phyloP scores from a whole-genome alignment of 2,113 vertebrate genomes.

The Catharus bicknelli region DNA sequence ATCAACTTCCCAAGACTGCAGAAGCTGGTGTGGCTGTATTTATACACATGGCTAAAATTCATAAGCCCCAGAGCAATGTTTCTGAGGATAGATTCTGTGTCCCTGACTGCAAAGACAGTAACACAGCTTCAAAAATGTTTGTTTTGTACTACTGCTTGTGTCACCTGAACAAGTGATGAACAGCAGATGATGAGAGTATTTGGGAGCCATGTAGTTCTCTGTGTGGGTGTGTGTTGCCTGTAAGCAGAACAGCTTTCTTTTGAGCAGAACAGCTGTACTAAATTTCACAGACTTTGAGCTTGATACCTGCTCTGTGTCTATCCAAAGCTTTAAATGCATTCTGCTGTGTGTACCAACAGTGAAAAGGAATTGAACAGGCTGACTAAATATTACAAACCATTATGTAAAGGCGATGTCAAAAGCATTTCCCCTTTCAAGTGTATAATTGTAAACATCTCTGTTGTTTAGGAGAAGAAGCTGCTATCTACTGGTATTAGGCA shows the following conservation, averaged over 20 bases:
- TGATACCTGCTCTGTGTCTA: neutral
- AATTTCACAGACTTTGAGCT: neutral
- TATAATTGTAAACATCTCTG: neutral
- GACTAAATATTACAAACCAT: neutral
- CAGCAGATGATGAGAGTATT: neutral
- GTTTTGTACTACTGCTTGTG: neutral
- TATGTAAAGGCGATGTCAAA: neutral
- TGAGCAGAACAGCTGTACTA: neutral
- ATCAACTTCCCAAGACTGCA: neutral
- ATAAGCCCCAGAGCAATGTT: neutral
- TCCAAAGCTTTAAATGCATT: neutral
- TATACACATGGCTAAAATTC: neutral
- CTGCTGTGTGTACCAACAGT: neutral
- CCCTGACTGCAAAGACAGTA: neutral
- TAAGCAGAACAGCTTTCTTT: neutral
- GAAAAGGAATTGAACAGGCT: neutral
- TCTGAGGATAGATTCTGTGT: neutral
- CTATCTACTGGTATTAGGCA: neutral
- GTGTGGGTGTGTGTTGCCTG: neutral
- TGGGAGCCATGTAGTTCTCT: neutral
- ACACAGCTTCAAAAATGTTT: neutral
- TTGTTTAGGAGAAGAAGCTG: neutral
- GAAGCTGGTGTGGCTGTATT: neutral
- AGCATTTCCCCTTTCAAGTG: neutral
- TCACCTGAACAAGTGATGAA: neutral